phyloP scores from a whole-genome alignment of 2,888 invertebrate species.

The Perithous albicinctus region DNA sequence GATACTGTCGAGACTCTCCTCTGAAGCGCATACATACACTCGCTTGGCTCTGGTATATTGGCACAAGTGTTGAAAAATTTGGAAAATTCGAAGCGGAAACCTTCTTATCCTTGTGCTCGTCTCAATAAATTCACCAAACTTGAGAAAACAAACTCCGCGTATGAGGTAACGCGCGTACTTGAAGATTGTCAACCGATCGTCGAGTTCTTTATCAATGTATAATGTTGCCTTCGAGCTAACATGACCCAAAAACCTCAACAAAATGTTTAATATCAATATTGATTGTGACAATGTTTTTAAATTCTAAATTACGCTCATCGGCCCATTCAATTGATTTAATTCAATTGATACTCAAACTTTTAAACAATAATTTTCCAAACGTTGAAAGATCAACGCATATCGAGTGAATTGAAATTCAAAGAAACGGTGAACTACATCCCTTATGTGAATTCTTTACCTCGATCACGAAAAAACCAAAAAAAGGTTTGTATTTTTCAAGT shows the following conservation, averaged over 20 bases:
- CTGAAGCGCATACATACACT: too few relatives aligned
- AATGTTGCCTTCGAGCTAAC: conserved; percentile 8
- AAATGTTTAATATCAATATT: background rate
- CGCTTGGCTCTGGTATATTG: background rate
- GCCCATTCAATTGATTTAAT: background rate
- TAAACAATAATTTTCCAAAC: too few relatives aligned
- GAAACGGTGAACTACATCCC: too few relatives aligned
- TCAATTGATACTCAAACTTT: background rate
- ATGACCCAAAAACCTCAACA: conserved; percentile 18
- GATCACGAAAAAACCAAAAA: too few relatives aligned
- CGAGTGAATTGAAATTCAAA: background rate
- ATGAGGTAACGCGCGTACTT: too few relatives aligned
- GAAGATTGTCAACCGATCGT: background rate
- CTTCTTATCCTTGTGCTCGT: background rate
- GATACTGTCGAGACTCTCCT: too few relatives aligned
- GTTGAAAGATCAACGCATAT: background rate
- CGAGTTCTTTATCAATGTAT: conserved; percentile 9
- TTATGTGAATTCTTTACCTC: too few relatives aligned
- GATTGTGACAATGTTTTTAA: background rate
- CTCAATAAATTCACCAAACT: background rate
- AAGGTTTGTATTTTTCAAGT: background rate
- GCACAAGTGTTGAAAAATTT: conserved; percentile 2
- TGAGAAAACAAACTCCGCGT: background rate
- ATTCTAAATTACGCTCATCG: background rate
- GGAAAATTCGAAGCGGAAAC: background rate